A percentile compares a stretch with the other conserved stretches of the same genome.
These are phyloP conservation scores for Anoplius nigerrimus DNA, from an alignment of 2,888 invertebrate genomes.

Conservation along the genomic window DNA sequence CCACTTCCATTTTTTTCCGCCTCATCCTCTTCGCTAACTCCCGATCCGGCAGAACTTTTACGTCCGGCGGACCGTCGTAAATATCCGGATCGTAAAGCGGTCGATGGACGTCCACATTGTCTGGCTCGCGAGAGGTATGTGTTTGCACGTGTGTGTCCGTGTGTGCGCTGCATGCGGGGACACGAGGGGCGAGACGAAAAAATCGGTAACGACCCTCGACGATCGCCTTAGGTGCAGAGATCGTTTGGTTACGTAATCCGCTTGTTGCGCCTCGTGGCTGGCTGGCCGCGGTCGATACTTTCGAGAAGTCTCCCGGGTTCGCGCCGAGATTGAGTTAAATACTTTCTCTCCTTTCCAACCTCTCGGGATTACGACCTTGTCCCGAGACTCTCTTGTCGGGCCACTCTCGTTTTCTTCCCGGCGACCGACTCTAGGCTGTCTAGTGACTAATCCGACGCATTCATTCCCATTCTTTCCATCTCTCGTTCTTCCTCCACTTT, in stretches of 20 bases:
- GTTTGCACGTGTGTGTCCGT: too few species aligned
- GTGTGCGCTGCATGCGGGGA: conserved; percentile 8
- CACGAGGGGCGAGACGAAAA: conserved; percentile 30
- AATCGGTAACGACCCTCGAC: conserved; percentile 41
- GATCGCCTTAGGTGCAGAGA: conserved; percentile 28
- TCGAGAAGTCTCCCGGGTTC: conserved; percentile 38
- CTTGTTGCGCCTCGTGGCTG: conserved; percentile 1
- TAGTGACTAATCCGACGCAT: conserved; percentile 33
- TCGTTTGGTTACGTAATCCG: conserved; percentile 44
- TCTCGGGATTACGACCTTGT: conserved; percentile 63
- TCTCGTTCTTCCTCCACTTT: too few species aligned
- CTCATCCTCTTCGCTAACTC: conserved; percentile 2
- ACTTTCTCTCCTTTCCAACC: conserved; percentile 65
- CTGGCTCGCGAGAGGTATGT: too few species aligned
- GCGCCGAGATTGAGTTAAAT: conserved; percentile 55
- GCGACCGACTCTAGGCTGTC: conserved; percentile 32
- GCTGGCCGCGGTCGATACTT: conserved; percentile 36
- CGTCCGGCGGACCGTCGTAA: conserved; percentile 39
- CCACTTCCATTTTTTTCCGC: conserved; percentile 15
- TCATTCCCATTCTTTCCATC: conserved; percentile 21
- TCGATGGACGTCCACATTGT: too few species aligned
- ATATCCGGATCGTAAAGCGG: conserved; percentile 27
- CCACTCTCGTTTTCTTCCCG: conserved; percentile 68
- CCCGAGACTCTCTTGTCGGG: conserved; percentile 54
- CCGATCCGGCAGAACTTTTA: neutral